These are phyloP conservation scores for Pagetopsis macropterus DNA, from an alignment of 2,797 vertebrate species.

Conservation along the genomic window DNA sequence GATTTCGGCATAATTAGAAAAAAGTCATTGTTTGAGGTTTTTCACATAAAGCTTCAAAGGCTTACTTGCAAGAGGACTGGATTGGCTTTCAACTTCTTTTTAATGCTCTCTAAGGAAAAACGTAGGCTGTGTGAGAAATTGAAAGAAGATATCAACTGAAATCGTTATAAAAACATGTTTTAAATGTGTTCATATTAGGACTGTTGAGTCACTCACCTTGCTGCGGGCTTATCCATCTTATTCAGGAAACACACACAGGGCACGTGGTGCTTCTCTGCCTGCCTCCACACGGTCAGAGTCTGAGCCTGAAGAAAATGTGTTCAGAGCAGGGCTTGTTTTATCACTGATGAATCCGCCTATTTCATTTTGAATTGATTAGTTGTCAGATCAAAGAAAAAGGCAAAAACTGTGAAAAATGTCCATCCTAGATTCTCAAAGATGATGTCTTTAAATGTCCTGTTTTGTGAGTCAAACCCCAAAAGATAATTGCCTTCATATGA, in stretches of 20 bases:
- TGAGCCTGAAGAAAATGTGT: constrained; percentile 85
- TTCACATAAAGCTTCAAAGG: neutral
- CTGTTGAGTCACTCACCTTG: constrained; percentile 82
- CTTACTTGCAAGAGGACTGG: constrained; percentile 93
- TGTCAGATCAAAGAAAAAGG: no score
- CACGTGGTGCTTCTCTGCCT: constrained; percentile 92
- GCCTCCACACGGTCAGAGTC: constrained; percentile 96
- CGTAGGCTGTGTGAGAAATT: constrained; percentile 80
- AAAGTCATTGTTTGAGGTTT: neutral
- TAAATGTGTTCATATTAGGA: rapidly evolving
- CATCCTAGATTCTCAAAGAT: no score
- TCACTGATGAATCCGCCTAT: no score
- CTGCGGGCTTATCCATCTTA: constrained; percentile 97
- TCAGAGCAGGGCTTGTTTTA: neutral
- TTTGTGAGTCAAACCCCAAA: no score
- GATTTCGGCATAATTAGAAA: neutral
- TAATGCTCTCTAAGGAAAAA: constrained; percentile 92
- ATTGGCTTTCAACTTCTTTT: constrained; percentile 90
- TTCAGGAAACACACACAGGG: constrained; percentile 97
- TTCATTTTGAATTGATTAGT: no score
- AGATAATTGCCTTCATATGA: no score
- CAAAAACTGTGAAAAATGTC: no score
- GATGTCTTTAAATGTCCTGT: no score
- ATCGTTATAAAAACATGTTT: neutral
- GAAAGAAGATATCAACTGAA: neutral